Conservation (phyloP, 2,888 invertebrate species). For the Drosophila neotestacea region DNA sequence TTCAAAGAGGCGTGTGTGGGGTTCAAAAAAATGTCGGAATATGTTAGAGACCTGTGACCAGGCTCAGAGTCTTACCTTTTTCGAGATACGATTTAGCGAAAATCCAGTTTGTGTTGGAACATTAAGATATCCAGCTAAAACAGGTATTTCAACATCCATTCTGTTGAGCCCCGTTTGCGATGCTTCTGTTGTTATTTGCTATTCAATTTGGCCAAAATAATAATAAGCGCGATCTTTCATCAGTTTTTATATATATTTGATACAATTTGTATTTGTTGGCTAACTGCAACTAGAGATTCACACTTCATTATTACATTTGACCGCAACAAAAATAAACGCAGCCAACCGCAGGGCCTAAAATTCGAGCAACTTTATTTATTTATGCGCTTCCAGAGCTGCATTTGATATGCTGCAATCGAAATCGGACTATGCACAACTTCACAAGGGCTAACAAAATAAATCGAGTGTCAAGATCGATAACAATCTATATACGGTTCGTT, state of each 20-base stretch:
- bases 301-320: conserved; percentile 70
- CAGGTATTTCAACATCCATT: conserved; percentile 91
- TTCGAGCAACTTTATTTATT: conserved; percentile 68
- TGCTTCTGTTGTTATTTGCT: conserved; percentile 26
- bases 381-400: conserved; percentile 66
- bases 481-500: background rate
- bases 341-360: conserved; percentile 49
- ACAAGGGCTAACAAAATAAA: background rate
- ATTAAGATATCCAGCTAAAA: conserved; percentile 91
- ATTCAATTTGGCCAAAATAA: conserved; percentile 40
- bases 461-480: conserved; percentile 29
- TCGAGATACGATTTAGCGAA: conserved; percentile 91
- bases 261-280: conserved; percentile 24
- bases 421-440: conserved; percentile 21
- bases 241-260: conserved; percentile 42
- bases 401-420: conserved; percentile 38
- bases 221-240: conserved; percentile 30
- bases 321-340: conserved; percentile 58
- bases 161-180: conserved; percentile 67
- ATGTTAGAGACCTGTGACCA: conserved; percentile 26
- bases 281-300: conserved; percentile 47
- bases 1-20: background rate
- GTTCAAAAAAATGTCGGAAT: conserved; percentile 16
- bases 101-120: conserved; percentile 91
- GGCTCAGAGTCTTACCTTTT: conserved; percentile 87